Evolutionary conservation across 1,140 invertebrate species (phyloP).

Genomic region (Calycopis cecrops): DNA sequence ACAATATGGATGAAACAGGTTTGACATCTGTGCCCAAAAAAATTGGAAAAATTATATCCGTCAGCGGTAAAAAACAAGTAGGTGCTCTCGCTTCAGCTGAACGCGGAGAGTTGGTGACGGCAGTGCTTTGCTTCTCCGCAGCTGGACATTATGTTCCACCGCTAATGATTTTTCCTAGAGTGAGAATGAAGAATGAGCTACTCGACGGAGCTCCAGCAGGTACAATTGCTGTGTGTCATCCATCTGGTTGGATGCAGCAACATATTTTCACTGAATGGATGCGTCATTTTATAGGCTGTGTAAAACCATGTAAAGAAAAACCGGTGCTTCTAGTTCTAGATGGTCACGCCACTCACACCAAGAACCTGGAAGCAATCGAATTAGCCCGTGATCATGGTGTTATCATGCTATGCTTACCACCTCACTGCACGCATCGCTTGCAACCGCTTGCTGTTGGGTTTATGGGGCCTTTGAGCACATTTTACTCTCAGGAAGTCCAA

Average conservation of each 20-base stretch:
- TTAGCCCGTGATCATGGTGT: conserved; percentile 13
- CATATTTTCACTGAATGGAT: conserved; percentile 16
- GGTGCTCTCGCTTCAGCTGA: conserved; percentile 5
- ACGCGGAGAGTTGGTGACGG: not conserved
- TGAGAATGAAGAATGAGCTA: conserved; percentile 12
- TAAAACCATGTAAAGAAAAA: conserved; percentile 4
- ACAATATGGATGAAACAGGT: conserved; percentile 9
- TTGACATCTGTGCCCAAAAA: not conserved
- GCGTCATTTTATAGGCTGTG: conserved; percentile 10
- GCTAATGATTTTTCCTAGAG: conserved; percentile 8
- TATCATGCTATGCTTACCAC: conserved; percentile 11
- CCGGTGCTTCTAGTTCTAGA: conserved; percentile 15
- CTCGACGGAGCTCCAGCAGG: conserved; percentile 10
- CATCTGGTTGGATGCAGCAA: conserved; percentile 12
- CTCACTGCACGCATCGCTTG: conserved; percentile 16
- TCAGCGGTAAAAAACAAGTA: conserved; percentile 3
- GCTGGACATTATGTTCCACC: conserved; percentile 11
- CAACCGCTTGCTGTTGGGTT: conserved; percentile 15
- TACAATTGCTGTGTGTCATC: conserved; percentile 9
- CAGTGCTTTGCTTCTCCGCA: not conserved
- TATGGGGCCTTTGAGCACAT: not conserved
- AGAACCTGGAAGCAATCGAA: conserved; percentile 11
- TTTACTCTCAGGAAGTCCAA: not conserved
- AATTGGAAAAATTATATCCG: conserved; percentile 4
- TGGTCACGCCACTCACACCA: conserved; percentile 15